phyloP scores from a whole-genome alignment of 2,113 vertebrate species.

The Pollachius pollachius region DNA sequence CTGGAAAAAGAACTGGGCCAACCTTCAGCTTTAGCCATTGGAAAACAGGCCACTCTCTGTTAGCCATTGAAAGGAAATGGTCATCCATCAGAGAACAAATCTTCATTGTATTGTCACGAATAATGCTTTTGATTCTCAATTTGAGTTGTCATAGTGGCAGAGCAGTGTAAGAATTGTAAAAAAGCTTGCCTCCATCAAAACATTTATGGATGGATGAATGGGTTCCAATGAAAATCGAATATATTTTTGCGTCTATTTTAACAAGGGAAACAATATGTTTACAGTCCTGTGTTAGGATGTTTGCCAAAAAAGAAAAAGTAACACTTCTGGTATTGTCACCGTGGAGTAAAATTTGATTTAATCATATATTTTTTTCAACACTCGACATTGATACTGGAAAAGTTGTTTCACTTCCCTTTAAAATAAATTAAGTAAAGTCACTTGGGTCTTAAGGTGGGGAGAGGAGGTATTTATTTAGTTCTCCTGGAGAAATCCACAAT shows the following conservation, averaged over 20 bases:
- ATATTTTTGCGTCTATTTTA: slow-evolving; percentile 59
- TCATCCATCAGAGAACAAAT: slow-evolving; percentile 34
- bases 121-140: slow-evolving; percentile 37
- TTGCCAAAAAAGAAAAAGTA: slow-evolving; percentile 55
- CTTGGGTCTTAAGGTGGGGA: slow-evolving; percentile 7
- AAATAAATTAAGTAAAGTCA: neutral
- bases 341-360: slow-evolving; percentile 41
- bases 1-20: slow-evolving; percentile 20
- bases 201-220: slow-evolving; percentile 46
- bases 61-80: slow-evolving; percentile 17
- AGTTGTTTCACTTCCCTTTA: slow-evolving; percentile 12
- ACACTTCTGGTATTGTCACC: slow-evolving; percentile 50
- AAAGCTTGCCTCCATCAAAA: slow-evolving; percentile 19
- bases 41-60: slow-evolving; percentile 36
- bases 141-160: slow-evolving; percentile 26
- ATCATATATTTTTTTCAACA: slow-evolving; percentile 6
- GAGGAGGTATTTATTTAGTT: slow-evolving; percentile 9
- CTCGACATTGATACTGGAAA: slow-evolving; percentile 18
- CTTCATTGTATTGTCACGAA: slow-evolving; percentile 30
- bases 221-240: slow-evolving; percentile 39
- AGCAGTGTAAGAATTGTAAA: slow-evolving; percentile 22
- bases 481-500: neutral
- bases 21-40: slow-evolving; percentile 33
- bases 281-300: slow-evolving; percentile 69
- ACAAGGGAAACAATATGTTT: slow-evolving; percentile 72